Percentiles rank a stretch among this genome's conserved stretches.
Evolutionary conservation across 2,888 invertebrate genomes (phyloP).

Genomic region (Phrixothrix hirtus): DNA sequence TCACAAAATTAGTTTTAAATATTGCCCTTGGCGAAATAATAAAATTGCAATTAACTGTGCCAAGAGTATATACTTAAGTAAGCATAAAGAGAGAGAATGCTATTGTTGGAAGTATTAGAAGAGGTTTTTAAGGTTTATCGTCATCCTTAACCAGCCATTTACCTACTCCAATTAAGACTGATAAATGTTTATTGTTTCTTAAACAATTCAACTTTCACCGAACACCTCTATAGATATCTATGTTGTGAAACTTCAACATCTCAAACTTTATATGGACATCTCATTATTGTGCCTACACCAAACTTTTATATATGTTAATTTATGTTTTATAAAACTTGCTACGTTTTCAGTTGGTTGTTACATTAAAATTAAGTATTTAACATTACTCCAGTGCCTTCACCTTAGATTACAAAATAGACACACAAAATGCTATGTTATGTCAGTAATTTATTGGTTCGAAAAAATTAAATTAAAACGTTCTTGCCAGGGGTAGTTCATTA

Average conservation of each 20-base stretch:
- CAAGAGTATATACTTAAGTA: neutral
- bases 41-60: constrained; percentile 15
- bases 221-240: constrained; percentile 19
- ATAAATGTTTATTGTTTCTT: constrained; percentile 55
- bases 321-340: constrained; percentile 13
- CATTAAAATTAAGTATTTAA: constrained; percentile 23
- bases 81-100: constrained; percentile 47
- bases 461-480: constrained; percentile 4
- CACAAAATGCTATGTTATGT: no score
- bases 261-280: constrained; percentile 42
- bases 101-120: constrained; percentile 53
- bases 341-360: constrained; percentile 14
- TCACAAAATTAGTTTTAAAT: constrained; percentile 3
- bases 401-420: no score
- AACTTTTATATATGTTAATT: constrained; percentile 31
- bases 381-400: constrained; percentile 6
- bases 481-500: constrained; percentile 1
- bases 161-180: constrained; percentile 57
- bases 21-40: constrained; percentile 1
- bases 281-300: constrained; percentile 45
- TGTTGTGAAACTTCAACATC: constrained; percentile 36
- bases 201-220: constrained; percentile 40
- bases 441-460: no score
- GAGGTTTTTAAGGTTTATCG: constrained; percentile 49
- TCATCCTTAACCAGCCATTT: constrained; percentile 52